Evolutionary conservation across 2,888 invertebrate species (phyloP).

Genomic region (Tanytarsus gracilentus): DNA sequence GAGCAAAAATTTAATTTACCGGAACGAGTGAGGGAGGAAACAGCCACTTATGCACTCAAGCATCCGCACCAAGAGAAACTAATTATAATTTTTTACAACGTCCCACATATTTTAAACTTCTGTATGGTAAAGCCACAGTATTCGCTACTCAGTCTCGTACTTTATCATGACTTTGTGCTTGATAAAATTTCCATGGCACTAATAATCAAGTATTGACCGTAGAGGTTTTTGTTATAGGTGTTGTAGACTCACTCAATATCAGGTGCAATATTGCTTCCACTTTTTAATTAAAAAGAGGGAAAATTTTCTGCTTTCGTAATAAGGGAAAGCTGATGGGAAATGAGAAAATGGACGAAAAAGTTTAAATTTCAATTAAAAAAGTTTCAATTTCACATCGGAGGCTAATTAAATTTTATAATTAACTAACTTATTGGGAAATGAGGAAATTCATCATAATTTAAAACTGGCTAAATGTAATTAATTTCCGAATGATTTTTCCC

Average conservation of each 20-base stretch:
- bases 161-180: too few species aligned
- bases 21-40: slow-evolving; percentile 8
- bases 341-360: not conserved
- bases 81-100: not conserved
- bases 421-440: slow-evolving; percentile 4
- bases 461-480: too few species aligned
- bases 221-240: too few species aligned
- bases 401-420: slow-evolving; percentile 23
- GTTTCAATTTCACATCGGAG: slow-evolving; percentile 4
- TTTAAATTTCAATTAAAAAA: slow-evolving; percentile 27
- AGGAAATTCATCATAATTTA: too few species aligned
- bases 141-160: too few species aligned
- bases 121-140: too few species aligned
- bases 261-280: not conserved
- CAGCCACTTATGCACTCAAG: not conserved
- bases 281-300: slow-evolving; percentile 26
- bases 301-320: not conserved
- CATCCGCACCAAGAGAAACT: not conserved
- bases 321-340: too few species aligned
- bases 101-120: too few species aligned
- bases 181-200: too few species aligned
- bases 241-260: too few species aligned
- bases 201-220: too few species aligned
- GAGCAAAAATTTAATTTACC: slow-evolving; percentile 6
- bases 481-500: too few species aligned